Conservation (phyloP, 2,797 vertebrate genomes). For the Crenichthys baileyi region DNA sequence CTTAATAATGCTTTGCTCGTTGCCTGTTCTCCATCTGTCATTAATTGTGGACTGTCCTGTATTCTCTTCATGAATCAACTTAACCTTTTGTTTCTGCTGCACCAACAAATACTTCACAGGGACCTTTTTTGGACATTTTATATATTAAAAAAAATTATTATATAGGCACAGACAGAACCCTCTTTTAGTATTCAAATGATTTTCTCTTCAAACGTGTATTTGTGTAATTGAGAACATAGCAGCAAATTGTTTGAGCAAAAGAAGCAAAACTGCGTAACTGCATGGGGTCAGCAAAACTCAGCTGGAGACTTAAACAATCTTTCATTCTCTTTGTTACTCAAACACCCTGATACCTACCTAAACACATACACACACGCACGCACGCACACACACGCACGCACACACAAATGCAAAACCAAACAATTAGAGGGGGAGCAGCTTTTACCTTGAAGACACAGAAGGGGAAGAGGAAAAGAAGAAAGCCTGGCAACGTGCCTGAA, state of each 20-base stretch:
- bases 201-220: conserved; percentile 4
- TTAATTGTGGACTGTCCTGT: conserved; percentile 15
- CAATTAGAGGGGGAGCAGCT: conserved; percentile 42
- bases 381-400: conserved; percentile 8
- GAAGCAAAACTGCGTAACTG: conserved; percentile 26
- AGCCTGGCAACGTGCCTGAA: conserved; percentile 23
- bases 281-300: conserved; percentile 51
- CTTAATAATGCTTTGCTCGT: conserved; percentile 1
- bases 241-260: conserved; percentile 45
- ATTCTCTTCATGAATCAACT: conserved; percentile 19
- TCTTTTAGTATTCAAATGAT: background rate
- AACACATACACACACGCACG: conserved; percentile 14
- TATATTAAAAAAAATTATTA: conserved; percentile 9
- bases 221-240: background rate
- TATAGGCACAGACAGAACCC: background rate
- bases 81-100: conserved; percentile 28
- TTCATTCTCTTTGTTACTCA: conserved; percentile 17
- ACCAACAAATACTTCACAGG: conserved; percentile 5
- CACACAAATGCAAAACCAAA: conserved; percentile 19
- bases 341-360: background rate
- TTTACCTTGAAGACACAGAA: conserved; percentile 63
- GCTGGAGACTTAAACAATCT: conserved; percentile 25
- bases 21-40: conserved; percentile 4
- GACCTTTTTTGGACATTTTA: conserved; percentile 13
- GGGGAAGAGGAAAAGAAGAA: conserved; percentile 9